Base-by-base conservation (phyloP, 2,797 vertebrate species). In the Hozukius guyotensis region DNA sequence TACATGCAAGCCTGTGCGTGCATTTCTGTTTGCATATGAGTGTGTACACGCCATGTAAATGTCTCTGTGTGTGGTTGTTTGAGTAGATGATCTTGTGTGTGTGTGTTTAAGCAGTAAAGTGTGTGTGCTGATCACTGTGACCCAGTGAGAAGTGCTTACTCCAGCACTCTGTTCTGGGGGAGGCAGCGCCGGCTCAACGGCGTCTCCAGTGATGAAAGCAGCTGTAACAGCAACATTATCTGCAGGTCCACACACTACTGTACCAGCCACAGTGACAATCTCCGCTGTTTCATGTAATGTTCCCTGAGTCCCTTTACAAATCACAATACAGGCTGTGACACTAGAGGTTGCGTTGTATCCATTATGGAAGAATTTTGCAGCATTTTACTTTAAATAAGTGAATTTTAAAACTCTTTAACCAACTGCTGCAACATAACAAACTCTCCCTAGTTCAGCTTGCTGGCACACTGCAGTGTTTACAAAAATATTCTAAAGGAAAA, bases 81-180 rank as follows among this genome's bases (percentile, higher is more conserved):
- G 55, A 53, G 70, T 36, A 11, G 31, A 49, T 70, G 73, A 31
- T 16, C 20, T 8, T 78, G 78, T 63, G 55, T 83, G 77, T 36
- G 46, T 53, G 64, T 4, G 69, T 49, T 61, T 75, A 38, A 52
- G 69, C 78, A 69, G 24, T 55, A 61, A 86, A 89, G 72, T 72
- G 86, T 75, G 78, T 68, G 78, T 85, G 79, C 87, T 87, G 88
- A 85, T 91, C 80, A 80, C 83, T 74, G 82, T 86, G 89, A 89
- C 89, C 85, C 83, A 75, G 78, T 84, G 77, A 85, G 80, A 88
- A 92, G 82, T 88, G 92, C 87, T 92, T 70, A 91, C 88, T 85
- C 57, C 83, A 89, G 92, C 89, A 81, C 78, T 89, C 57, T 86
- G 76, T 69, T 87, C 84, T 75, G 82, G 69, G 69, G 81, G 79